Evolutionary conservation across 1,140 invertebrate species (phyloP).

Genomic region (Ectropis grisescens): DNA sequence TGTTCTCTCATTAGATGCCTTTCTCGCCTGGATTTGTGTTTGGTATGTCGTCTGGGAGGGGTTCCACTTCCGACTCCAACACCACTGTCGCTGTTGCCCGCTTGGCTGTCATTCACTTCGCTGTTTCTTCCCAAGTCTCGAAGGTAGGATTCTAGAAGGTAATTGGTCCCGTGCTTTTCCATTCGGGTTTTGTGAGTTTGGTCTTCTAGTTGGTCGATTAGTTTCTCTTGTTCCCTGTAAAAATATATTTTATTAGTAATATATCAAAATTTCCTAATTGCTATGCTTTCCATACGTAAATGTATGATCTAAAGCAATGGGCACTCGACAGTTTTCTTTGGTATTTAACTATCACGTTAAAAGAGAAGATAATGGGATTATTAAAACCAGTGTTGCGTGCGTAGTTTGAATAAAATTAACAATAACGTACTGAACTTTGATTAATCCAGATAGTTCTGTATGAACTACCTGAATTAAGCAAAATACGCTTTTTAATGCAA

Average conservation of each 20-base stretch:
- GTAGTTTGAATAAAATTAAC: no score
- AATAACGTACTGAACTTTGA: no score
- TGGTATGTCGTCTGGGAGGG: slow-evolving; percentile 59
- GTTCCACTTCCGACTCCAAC: slow-evolving; percentile 64
- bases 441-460: no score
- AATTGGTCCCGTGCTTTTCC: slow-evolving; percentile 83
- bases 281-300: no score
- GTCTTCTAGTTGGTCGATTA: slow-evolving; percentile 83
- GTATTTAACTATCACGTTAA: no score
- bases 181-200: slow-evolving; percentile 79
- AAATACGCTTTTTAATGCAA: no score
- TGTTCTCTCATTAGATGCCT: slow-evolving; percentile 65
- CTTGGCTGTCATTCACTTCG: slow-evolving; percentile 66
- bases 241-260: slow-evolving; percentile 11
- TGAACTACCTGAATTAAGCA: no score
- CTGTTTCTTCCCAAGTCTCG: slow-evolving; percentile 57
- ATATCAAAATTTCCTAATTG: no score
- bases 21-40: slow-evolving; percentile 67
- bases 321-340: no score
- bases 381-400: no score
- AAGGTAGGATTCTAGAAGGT: slow-evolving; percentile 84
- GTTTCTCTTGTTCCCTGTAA: slow-evolving; percentile 81
- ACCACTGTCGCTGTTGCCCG: slow-evolving; percentile 73
- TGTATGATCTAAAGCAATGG: no score
- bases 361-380: no score